Evolutionary conservation across 2,797 vertebrate genomes (phyloP).

Genomic region (Pelochelys cantorii): DNA sequence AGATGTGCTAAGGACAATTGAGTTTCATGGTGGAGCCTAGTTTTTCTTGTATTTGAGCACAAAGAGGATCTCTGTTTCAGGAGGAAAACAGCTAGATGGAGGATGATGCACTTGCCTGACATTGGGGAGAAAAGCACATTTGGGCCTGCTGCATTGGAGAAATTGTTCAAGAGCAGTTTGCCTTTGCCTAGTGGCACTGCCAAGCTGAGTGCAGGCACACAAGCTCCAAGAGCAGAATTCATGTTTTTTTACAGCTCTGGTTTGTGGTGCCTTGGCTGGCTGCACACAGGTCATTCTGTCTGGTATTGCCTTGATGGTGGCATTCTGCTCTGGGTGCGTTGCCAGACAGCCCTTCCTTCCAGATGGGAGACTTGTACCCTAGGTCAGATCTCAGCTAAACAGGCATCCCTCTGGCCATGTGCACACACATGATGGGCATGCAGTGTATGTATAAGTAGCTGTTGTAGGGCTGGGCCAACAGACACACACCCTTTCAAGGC

Average conservation of each 20-base stretch:
- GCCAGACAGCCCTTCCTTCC: neutral
- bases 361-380: fast-evolving
- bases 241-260: too few species aligned
- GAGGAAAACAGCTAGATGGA: neutral
- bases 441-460: neutral
- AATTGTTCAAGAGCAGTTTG: neutral
- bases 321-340: neutral
- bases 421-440: fast-evolving
- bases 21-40: fast-evolving
- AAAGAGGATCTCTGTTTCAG: neutral
- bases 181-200: fast-evolving
- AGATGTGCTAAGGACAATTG: fast-evolving
- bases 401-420: fast-evolving
- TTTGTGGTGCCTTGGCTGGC: too few species aligned
- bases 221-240: too few species aligned
- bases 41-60: neutral
- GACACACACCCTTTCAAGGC: neutral
- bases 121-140: neutral
- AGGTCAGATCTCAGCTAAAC: neutral
- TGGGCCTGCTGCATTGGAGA: fast-evolving
- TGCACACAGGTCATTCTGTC: neutral
- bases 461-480: neutral
- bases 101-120: fast-evolving
- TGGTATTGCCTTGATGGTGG: neutral
- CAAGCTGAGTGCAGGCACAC: too few species aligned